Conservation (phyloP, 2,797 vertebrate genomes). For the Acrossocheilus fasciatus region DNA sequence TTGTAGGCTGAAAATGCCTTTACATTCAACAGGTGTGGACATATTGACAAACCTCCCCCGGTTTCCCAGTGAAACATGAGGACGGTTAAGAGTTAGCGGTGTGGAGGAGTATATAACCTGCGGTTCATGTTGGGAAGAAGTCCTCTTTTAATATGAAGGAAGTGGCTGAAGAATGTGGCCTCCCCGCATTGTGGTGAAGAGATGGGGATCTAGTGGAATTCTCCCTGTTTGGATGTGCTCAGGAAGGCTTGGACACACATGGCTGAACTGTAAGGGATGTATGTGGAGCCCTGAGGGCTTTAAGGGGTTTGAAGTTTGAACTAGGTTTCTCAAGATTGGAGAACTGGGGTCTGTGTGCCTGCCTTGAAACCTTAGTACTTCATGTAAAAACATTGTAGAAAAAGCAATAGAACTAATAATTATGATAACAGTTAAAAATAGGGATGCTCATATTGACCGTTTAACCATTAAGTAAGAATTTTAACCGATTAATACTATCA, state of each 20-base stretch:
- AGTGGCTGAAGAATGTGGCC: constrained; percentile 67
- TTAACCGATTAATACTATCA: too few relatives aligned
- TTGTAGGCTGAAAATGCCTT: background rate
- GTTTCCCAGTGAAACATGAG: constrained; percentile 26
- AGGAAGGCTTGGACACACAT: constrained; percentile 57
- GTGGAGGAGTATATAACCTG: constrained; percentile 66
- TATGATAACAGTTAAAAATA: background rate
- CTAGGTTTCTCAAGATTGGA: constrained; percentile 57
- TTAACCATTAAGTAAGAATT: too few relatives aligned
- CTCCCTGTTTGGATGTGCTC: constrained; percentile 75
- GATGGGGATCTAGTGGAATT: constrained; percentile 76
- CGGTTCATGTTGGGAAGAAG: constrained; percentile 67
- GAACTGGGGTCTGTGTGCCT: constrained; percentile 56
- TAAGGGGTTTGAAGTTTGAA: constrained; percentile 63
- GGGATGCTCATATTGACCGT: too few relatives aligned
- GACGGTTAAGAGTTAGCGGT: constrained; percentile 71
- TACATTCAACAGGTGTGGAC: constrained; percentile 10
- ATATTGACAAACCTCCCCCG: background rate
- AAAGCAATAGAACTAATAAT: background rate
- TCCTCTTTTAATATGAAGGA: constrained; percentile 72
- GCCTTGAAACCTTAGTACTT: constrained; percentile 28
- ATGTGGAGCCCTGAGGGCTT: constrained; percentile 47
- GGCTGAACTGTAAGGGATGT: constrained; percentile 46
- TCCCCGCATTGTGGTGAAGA: constrained; percentile 66
- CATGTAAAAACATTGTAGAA: background rate